phyloP scores from a whole-genome alignment of 2,888 invertebrate genomes.

The Apodemia mormo region DNA sequence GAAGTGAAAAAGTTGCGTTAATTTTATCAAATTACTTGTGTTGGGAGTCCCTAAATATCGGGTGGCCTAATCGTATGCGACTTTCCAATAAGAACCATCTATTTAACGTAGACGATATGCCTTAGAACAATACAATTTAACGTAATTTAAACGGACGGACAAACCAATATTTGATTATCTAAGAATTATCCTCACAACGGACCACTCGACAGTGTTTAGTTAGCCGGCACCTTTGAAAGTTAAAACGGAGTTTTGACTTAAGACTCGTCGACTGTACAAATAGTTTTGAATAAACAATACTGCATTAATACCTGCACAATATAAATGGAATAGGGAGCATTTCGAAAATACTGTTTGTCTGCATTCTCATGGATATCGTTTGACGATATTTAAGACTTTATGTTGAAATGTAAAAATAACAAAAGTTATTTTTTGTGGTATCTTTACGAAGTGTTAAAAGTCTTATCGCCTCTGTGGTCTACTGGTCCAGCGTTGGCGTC shows the following conservation, averaged over 20 bases:
- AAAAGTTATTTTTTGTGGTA: neutral
- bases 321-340: constrained; percentile 75
- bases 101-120: constrained; percentile 40
- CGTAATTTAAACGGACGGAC: constrained; percentile 58
- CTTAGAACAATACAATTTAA: constrained; percentile 65
- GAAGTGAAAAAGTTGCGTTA: too few species aligned
- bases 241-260: constrained; percentile 79
- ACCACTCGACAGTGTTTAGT: constrained; percentile 69
- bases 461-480: too few species aligned
- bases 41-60: constrained; percentile 4
- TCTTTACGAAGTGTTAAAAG: too few species aligned
- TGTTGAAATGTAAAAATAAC: constrained; percentile 16
- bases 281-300: constrained; percentile 63
- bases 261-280: constrained; percentile 75
- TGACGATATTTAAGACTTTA: constrained; percentile 31
- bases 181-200: constrained; percentile 66
- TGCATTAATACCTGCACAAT: constrained; percentile 73
- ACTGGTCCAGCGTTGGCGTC: too few species aligned
- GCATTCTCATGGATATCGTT: constrained; percentile 58
- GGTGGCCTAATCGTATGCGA: neutral
- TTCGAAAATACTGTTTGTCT: constrained; percentile 58
- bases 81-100: constrained; percentile 21
- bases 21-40: too few species aligned
- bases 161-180: constrained; percentile 65
- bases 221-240: constrained; percentile 77